Conservation (phyloP, 2,797 vertebrate species). For the Cheirogaleus major region DNA sequence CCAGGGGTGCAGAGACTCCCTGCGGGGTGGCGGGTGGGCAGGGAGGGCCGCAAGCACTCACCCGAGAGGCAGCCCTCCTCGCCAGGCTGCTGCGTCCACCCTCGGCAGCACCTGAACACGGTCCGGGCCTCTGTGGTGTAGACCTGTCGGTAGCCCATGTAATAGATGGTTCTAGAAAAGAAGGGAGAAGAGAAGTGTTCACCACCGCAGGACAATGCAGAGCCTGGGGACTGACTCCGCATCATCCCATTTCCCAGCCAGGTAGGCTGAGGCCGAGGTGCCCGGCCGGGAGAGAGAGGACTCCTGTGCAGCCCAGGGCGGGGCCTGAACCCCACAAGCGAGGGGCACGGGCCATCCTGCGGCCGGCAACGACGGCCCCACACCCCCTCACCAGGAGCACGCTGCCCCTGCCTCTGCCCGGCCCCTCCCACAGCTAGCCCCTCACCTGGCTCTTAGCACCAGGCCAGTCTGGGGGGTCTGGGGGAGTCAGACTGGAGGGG, state of each 20-base stretch:
- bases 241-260: rapidly evolving
- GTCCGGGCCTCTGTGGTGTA: slow-evolving; percentile 89
- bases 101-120: slow-evolving; percentile 91
- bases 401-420: background rate
- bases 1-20: background rate
- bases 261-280: background rate
- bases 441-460: rapidly evolving
- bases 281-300: no score
- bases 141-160: slow-evolving; percentile 91
- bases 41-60: slow-evolving; percentile 84
- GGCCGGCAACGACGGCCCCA: no score
- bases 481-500: background rate
- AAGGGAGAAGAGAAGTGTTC: background rate
- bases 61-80: slow-evolving; percentile 92
- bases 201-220: rapidly evolving
- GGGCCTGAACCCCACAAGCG: rapidly evolving
- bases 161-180: slow-evolving; percentile 90
- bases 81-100: slow-evolving; percentile 91
- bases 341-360: rapidly evolving
- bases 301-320: background rate
- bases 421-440: rapidly evolving
- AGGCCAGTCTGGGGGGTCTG: background rate
- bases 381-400: rapidly evolving
- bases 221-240: rapidly evolving
- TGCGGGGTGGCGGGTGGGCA: no score